These are phyloP conservation scores for Lophochroa leadbeateri DNA, from an alignment of 2,113 vertebrate genomes.

Conservation along the genomic window DNA sequence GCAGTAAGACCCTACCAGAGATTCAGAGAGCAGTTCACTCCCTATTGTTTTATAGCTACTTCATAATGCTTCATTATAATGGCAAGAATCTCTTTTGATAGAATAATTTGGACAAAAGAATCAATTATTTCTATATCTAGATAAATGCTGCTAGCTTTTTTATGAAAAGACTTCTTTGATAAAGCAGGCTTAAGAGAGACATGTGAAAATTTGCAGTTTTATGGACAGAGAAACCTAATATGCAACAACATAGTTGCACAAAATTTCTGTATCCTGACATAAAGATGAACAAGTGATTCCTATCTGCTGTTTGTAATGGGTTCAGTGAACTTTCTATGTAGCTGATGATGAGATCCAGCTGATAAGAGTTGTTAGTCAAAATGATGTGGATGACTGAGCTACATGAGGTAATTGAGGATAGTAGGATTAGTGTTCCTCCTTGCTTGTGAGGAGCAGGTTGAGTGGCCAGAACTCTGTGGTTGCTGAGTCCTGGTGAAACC, in stretches of 20 bases:
- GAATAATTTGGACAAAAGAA: not conserved
- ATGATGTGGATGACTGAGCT: not conserved
- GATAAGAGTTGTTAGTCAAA: not conserved
- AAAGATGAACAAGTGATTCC: not conserved
- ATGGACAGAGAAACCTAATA: not conserved
- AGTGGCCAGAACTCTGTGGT: not conserved
- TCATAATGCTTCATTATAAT: not conserved
- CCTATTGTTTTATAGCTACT: not conserved
- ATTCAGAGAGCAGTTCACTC: not conserved
- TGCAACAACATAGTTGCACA: not conserved
- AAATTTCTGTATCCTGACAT: not conserved
- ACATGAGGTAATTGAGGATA: not conserved
- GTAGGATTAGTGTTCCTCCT: not conserved
- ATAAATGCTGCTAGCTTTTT: not conserved
- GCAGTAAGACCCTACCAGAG: not conserved
- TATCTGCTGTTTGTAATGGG: not conserved
- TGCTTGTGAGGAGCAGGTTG: not conserved
- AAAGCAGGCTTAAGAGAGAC: not conserved
- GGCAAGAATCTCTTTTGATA: not conserved
- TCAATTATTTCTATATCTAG: not conserved
- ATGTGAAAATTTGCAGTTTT: not conserved
- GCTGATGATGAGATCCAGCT: not conserved
- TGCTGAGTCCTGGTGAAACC: not conserved
- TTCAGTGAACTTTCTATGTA: not conserved
- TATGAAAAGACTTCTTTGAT: not conserved